These are phyloP conservation scores for Helarctos malayanus DNA, from an alignment of 2,797 vertebrate species.

Conservation along the genomic window DNA sequence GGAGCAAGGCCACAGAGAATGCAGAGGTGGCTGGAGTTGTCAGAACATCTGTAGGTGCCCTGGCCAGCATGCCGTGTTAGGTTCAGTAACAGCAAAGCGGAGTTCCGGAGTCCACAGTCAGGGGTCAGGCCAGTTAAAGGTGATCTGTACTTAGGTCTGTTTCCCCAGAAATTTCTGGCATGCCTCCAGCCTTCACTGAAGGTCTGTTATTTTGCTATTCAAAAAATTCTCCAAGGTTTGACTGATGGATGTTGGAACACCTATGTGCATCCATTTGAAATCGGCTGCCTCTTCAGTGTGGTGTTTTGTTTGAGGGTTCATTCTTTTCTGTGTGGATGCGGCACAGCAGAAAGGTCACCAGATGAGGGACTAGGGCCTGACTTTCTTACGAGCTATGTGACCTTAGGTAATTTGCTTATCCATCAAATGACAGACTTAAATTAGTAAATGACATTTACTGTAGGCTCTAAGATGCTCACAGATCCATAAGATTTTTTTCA, in stretches of 20 bases:
- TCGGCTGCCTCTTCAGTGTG: background rate
- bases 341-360: background rate
- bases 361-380: background rate
- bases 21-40: background rate
- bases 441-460: background rate
- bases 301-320: no score
- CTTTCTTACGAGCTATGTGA: background rate
- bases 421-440: background rate
- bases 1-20: background rate
- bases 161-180: constrained; percentile 60
- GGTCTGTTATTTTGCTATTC: background rate
- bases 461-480: background rate
- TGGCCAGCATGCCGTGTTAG: background rate
- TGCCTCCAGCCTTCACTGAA: background rate
- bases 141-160: background rate
- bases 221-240: background rate
- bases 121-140: constrained; percentile 18
- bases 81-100: background rate
- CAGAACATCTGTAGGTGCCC: background rate
- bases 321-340: background rate
- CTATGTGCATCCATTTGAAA: background rate
- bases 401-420: background rate
- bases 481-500: background rate
- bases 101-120: background rate
- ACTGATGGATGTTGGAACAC: background rate